phyloP scores from a whole-genome alignment of 1,140 invertebrate species.

The Drosophila neocordata region DNA sequence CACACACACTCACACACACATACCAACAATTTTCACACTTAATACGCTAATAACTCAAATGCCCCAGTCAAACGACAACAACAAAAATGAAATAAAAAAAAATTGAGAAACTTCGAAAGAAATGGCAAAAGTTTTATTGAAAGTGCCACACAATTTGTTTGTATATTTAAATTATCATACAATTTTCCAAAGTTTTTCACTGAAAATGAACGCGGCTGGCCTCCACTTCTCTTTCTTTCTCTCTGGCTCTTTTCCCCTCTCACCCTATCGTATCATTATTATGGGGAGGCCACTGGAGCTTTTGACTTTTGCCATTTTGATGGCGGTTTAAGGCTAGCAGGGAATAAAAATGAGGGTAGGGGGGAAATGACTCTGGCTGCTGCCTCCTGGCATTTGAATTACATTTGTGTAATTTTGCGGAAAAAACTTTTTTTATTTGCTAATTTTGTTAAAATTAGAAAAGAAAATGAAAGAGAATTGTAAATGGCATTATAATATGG shows the following conservation, averaged over 20 bases:
- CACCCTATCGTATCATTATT: constrained; percentile 11
- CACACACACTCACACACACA: neutral
- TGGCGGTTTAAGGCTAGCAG: constrained; percentile 8
- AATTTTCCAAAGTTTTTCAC: constrained; percentile 66
- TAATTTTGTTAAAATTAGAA: constrained; percentile 70
- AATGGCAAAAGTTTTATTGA: constrained; percentile 80
- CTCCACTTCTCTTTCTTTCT: constrained; percentile 13
- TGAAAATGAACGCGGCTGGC: constrained; percentile 58
- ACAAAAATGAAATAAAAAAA: constrained; percentile 8
- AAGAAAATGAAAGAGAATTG: constrained; percentile 72
- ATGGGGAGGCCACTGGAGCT: constrained; percentile 30
- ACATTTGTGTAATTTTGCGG: constrained; percentile 81
- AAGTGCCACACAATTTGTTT: constrained; percentile 80
- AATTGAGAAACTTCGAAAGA: constrained; percentile 40
- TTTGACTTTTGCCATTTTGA: constrained; percentile 62
- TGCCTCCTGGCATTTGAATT: constrained; percentile 68
- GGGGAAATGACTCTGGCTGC: constrained; percentile 8
- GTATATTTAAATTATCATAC: constrained; percentile 81
- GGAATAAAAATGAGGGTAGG: neutral
- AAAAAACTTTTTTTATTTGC: constrained; percentile 79
- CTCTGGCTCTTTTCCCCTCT: neutral
- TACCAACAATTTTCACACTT: constrained; percentile 50
- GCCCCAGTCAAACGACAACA: constrained; percentile 10
- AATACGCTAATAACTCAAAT: constrained; percentile 75
- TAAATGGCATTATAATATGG: constrained; percentile 53